Conservation (phyloP, 2,888 invertebrate genomes). For the Harpalus rufipes region DNA sequence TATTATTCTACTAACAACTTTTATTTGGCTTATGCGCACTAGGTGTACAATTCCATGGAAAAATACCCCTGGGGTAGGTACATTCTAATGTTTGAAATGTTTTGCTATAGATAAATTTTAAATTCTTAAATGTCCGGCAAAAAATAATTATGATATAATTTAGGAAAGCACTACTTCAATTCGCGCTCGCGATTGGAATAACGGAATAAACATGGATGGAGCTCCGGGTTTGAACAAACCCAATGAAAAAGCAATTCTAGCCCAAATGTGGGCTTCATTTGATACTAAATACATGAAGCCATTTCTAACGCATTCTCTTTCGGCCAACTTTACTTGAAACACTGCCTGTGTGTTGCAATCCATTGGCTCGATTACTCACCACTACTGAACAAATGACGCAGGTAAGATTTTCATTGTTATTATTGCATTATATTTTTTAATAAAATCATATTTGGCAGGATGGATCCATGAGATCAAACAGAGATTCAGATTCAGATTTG, state of each 20-base stretch:
- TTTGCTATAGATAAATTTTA: background rate
- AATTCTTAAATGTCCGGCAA: background rate
- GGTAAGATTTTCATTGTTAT: conserved; percentile 76
- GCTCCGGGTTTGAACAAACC: conserved; percentile 72
- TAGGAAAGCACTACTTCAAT: conserved; percentile 70
- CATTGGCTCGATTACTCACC: conserved; percentile 92
- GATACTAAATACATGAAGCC: conserved; percentile 97
- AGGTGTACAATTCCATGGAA: conserved; percentile 85
- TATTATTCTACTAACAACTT: conserved; percentile 68
- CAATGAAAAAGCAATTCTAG: conserved; percentile 90
- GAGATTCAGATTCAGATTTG: conserved; percentile 93
- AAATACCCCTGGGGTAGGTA: conserved; percentile 81
- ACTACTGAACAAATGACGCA: conserved; percentile 96
- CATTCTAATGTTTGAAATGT: conserved; percentile 55
- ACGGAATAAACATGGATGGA: conserved; percentile 69
- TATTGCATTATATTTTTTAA: background rate
- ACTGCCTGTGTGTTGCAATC: conserved; percentile 92
- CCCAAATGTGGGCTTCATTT: conserved; percentile 91
- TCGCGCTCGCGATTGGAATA: conserved; percentile 71
- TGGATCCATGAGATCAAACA: conserved; percentile 81
- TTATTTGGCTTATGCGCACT: conserved; percentile 70
- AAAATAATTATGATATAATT: conserved; percentile 32
- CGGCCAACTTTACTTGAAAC: conserved; percentile 97
- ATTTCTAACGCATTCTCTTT: conserved; percentile 94
- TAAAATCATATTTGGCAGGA: conserved; percentile 78